Conservation (phyloP, 2,888 invertebrate species). For the Epinotia bilunana region DNA sequence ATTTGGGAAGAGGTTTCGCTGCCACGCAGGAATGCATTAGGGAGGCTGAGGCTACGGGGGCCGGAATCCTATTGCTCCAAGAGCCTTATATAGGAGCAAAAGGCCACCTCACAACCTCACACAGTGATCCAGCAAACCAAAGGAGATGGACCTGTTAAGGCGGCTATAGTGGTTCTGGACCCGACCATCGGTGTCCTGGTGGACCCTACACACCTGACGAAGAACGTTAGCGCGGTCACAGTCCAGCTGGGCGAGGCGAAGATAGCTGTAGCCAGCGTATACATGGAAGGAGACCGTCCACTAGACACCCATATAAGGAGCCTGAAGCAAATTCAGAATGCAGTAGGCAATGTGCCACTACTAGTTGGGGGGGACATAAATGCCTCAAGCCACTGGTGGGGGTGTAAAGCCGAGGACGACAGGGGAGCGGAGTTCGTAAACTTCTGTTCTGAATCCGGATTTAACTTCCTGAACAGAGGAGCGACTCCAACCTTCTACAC, state of each 20-base stretch:
- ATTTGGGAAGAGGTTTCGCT: neutral
- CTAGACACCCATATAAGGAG: neutral
- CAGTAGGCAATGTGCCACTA: too few species aligned
- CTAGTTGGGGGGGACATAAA: neutral
- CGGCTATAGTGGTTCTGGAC: constrained; percentile 18
- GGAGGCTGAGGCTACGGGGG: neutral
- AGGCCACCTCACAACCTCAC: neutral
- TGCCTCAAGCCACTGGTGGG: constrained; percentile 3
- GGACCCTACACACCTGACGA: neutral
- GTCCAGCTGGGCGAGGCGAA: neutral
- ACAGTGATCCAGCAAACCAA: constrained; percentile 4
- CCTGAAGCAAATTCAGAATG: neutral
- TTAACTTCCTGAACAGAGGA: neutral
- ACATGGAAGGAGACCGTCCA: neutral
- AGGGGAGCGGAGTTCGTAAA: neutral
- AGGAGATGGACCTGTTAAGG: constrained; percentile 5
- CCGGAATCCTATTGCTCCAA: neutral
- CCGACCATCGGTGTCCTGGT: neutral
- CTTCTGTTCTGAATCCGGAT: neutral
- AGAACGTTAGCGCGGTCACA: neutral
- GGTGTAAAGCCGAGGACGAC: neutral
- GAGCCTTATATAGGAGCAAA: constrained; percentile 31
- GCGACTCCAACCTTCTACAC: constrained; percentile 4
- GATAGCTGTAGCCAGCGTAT: neutral
- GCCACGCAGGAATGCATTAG: neutral